phyloP scores from a whole-genome alignment of 2,888 invertebrate species.

The Limnephilus auricula region DNA sequence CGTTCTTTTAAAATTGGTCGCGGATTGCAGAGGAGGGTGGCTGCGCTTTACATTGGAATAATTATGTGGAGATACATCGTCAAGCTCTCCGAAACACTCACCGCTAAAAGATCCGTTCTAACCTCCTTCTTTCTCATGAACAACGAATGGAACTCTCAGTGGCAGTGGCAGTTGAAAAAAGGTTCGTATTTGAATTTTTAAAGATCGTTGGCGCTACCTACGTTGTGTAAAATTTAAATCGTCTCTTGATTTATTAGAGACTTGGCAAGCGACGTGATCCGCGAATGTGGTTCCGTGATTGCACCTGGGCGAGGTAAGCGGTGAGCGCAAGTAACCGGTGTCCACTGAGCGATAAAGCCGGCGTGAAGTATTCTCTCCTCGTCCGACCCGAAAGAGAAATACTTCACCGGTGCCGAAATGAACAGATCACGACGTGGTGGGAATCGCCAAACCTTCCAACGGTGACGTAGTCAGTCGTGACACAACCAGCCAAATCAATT shows the following conservation, averaged over 20 bases:
- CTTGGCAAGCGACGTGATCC: background rate
- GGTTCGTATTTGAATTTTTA: background rate
- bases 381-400: conserved; percentile 6
- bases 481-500: background rate
- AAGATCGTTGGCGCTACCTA: background rate
- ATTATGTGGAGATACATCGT: background rate
- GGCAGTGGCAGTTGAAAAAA: background rate
- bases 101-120: no score
- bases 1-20: background rate
- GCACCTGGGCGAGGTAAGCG: background rate
- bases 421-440: conserved; percentile 28
- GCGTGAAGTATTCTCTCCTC: background rate
- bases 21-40: background rate
- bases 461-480: conserved; percentile 18
- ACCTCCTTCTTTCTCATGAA: background rate
- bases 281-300: background rate
- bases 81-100: no score
- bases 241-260: background rate
- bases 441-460: conserved; percentile 34
- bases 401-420: background rate
- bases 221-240: background rate
- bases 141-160: background rate
- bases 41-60: background rate
- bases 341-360: background rate
- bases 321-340: background rate